phyloP scores from a whole-genome alignment of 2,888 invertebrate genomes.

The Eudemis profundana region DNA sequence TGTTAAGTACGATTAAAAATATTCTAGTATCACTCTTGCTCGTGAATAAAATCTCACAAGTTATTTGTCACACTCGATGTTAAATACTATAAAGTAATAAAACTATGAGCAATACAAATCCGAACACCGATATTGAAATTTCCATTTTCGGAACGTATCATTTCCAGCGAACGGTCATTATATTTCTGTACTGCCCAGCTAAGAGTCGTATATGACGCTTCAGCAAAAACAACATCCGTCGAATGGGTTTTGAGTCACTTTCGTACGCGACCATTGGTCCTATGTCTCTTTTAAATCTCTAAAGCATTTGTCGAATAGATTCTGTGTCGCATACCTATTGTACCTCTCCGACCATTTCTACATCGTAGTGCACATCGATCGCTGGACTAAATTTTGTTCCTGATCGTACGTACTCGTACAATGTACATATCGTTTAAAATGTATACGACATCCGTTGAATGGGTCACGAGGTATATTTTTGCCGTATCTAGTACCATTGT shows the following conservation, averaged over 20 bases:
- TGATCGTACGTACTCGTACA: background rate
- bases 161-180: slow-evolving; percentile 20
- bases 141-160: slow-evolving; percentile 9
- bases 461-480: slow-evolving; percentile 2
- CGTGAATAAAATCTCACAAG: background rate
- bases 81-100: slow-evolving; percentile 8
- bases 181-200: background rate
- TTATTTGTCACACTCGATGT: background rate
- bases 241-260: background rate
- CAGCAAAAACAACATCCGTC: background rate
- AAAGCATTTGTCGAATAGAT: background rate
- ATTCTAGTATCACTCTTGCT: too few relatives aligned
- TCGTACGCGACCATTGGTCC: background rate
- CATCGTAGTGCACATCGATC: background rate
- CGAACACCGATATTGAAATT: slow-evolving; percentile 22
- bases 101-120: slow-evolving; percentile 19
- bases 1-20: too few relatives aligned
- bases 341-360: background rate
- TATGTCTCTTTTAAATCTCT: background rate
- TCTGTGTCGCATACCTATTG: background rate
- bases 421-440: background rate
- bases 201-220: background rate
- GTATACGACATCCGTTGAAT: background rate
- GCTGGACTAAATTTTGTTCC: background rate
- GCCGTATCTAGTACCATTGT: slow-evolving; percentile 35